phyloP scores from a whole-genome alignment of 2,888 invertebrate species.

The Autographa gamma region DNA sequence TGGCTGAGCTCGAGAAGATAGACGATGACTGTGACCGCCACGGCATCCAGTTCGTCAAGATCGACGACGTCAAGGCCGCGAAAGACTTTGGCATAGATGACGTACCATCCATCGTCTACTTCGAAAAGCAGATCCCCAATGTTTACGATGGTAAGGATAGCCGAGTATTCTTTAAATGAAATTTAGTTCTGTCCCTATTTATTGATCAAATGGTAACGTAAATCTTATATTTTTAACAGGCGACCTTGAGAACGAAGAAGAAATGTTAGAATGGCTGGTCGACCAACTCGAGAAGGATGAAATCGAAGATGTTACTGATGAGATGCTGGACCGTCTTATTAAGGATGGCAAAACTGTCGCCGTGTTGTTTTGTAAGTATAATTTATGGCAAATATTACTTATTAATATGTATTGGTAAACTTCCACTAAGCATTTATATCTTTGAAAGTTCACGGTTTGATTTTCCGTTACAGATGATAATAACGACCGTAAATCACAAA shows the following conservation, averaged over 20 bases:
- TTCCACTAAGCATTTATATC: conserved; percentile 14
- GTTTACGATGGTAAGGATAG: conserved; percentile 93
- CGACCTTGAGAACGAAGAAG: conserved; percentile 96
- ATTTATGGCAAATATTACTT: conserved; percentile 25
- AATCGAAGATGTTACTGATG: conserved; percentile 98
- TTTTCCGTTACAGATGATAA: conserved; percentile 92
- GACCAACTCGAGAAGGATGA: conserved; percentile 97
- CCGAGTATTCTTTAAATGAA: background rate
- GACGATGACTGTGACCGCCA: conserved; percentile 97
- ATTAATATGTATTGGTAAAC: conserved; percentile 13
- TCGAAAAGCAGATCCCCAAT: conserved; percentile 97
- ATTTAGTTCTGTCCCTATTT: background rate
- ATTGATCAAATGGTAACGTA: background rate
- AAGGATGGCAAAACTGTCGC: conserved; percentile 96
- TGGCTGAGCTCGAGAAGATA: conserved; percentile 96
- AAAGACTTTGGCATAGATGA: conserved; percentile 95
- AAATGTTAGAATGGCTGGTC: conserved; percentile 96
- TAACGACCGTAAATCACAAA: conserved; percentile 95
- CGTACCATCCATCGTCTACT: conserved; percentile 96
- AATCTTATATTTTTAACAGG: conserved; percentile 78
- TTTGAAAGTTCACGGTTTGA: conserved; percentile 19
- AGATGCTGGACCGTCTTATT: conserved; percentile 96
- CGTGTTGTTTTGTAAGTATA: conserved; percentile 95
- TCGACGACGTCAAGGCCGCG: conserved; percentile 95
- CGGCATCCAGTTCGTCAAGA: conserved; percentile 97